phyloP scores from a whole-genome alignment of 2,113 vertebrate species.

The Trogon surrucura region DNA sequence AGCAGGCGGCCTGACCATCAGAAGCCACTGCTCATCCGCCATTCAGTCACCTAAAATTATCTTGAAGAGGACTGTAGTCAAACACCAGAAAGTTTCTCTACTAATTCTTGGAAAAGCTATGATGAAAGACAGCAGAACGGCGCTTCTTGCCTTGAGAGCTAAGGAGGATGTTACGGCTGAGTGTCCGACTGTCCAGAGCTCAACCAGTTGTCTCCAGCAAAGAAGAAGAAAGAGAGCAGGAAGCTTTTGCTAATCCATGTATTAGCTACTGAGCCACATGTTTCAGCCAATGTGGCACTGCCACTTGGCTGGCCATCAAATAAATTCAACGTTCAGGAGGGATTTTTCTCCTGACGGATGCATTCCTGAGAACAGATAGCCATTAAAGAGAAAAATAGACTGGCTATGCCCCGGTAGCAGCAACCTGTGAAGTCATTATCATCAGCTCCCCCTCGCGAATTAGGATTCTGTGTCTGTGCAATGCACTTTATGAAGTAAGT shows the following conservation, averaged over 20 bases:
- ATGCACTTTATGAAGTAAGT: slow-evolving; percentile 2
- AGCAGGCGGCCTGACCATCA: neutral
- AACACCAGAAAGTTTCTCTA: neutral
- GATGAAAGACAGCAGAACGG: neutral
- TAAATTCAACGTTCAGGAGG: neutral
- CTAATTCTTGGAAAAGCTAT: neutral
- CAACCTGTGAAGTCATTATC: slow-evolving; percentile 52
- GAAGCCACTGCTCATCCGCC: neutral
- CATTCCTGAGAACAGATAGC: neutral
- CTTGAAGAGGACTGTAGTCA: neutral
- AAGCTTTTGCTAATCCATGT: neutral
- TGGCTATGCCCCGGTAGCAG: neutral
- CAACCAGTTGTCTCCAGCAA: neutral
- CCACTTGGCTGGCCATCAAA: slow-evolving; percentile 1
- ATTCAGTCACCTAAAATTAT: neutral
- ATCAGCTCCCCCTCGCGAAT: neutral
- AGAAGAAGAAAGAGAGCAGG: neutral
- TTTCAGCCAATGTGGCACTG: neutral
- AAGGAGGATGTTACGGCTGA: neutral
- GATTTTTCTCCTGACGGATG: slow-evolving; percentile 27
- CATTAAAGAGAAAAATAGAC: slow-evolving; percentile 57
- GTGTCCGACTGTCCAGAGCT: neutral
- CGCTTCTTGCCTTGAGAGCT: neutral
- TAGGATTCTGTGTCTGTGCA: neutral
- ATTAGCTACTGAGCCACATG: neutral